These are phyloP conservation scores for Pristionchus mayeri DNA, from an alignment of 2,888 invertebrate genomes.

Conservation along the genomic window DNA sequence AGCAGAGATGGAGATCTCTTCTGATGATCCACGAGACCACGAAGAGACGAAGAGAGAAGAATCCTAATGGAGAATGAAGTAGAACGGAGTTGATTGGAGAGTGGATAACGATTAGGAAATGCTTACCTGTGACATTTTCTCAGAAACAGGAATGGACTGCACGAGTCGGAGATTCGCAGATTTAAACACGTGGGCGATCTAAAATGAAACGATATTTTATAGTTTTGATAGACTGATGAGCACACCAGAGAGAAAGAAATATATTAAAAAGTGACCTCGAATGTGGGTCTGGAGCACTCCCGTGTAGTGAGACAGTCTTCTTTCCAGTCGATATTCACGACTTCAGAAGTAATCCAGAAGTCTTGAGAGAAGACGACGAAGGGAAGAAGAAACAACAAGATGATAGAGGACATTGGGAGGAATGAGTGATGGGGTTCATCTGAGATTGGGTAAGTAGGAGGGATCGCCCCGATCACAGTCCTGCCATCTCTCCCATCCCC, in stretches of 20 bases:
- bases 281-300: background rate
- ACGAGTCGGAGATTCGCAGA: background rate
- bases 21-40: background rate
- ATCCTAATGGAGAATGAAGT: background rate
- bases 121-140: background rate
- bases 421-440: background rate
- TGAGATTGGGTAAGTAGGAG: background rate
- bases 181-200: background rate
- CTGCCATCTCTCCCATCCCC: background rate
- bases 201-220: background rate
- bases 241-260: background rate
- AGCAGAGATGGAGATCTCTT: background rate
- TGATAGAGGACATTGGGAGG: background rate
- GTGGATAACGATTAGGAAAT: background rate
- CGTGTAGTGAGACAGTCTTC: background rate
- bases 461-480: background rate
- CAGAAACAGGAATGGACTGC: background rate
- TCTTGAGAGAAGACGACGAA: background rate
- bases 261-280: background rate
- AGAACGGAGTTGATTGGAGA: background rate
- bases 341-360: slow-evolving; percentile 1
- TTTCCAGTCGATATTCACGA: background rate
- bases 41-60: background rate
- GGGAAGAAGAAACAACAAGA: background rate
- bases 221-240: background rate